Evolutionary conservation across 2,113 vertebrate species (phyloP).

Genomic region (Sander vitreus): DNA sequence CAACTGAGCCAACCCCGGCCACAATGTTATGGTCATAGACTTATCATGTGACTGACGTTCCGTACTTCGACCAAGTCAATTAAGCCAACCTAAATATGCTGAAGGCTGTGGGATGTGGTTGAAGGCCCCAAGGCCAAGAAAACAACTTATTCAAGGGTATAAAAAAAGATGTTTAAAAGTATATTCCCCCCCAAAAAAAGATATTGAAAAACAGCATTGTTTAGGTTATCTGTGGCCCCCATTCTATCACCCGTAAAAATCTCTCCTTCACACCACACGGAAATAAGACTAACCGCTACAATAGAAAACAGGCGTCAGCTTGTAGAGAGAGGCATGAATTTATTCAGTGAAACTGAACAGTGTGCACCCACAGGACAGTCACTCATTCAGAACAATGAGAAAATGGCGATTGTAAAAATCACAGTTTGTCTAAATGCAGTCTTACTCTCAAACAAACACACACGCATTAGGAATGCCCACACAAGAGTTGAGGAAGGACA

Average conservation of each 20-base stretch:
- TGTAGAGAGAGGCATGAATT: slow-evolving; percentile 55
- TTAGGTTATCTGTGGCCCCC: not conserved
- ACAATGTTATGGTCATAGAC: too few species aligned
- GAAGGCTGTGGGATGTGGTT: not conserved
- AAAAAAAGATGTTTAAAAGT: not conserved
- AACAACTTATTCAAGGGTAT: not conserved
- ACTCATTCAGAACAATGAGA: slow-evolving; percentile 37
- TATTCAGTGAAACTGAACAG: slow-evolving; percentile 63
- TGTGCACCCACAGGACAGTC: slow-evolving; percentile 26
- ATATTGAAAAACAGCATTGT: not conserved
- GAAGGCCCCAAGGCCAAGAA: not conserved
- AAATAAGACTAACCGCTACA: not conserved
- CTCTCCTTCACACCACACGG: not conserved
- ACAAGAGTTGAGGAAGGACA: not conserved
- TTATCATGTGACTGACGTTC: too few species aligned
- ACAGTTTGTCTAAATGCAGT: slow-evolving; percentile 58
- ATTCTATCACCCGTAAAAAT: not conserved
- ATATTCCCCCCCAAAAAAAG: too few species aligned
- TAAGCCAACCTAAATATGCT: not conserved
- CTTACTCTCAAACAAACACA: not conserved
- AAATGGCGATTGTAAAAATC: slow-evolving; percentile 36
- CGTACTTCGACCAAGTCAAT: not conserved
- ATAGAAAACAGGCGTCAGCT: not conserved
- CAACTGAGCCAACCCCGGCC: too few species aligned
- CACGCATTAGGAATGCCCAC: not conserved